These are phyloP conservation scores for Microplitis manilae DNA, from an alignment of 2,888 invertebrate species.

Conservation along the genomic window DNA sequence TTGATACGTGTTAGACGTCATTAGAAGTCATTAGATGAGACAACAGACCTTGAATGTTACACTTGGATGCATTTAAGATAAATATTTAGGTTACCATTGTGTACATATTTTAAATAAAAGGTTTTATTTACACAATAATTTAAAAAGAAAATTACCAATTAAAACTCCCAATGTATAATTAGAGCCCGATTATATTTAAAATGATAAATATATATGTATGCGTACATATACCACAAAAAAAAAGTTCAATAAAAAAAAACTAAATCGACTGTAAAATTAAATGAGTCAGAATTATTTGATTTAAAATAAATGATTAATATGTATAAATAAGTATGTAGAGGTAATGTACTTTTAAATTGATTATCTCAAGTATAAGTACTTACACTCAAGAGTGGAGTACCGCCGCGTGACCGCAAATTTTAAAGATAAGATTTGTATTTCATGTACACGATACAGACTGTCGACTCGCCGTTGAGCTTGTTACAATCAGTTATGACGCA, in stretches of 20 bases:
- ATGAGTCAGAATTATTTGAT: not conserved
- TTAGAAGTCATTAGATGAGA: slow-evolving; percentile 29
- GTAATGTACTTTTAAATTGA: not conserved
- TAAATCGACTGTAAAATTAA: not conserved
- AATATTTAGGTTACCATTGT: not conserved
- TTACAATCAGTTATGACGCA: slow-evolving; percentile 27
- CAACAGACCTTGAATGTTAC: slow-evolving; percentile 24
- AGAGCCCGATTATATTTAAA: no score
- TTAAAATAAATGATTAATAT: not conserved
- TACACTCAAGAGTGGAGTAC: not conserved
- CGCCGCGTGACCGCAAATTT: slow-evolving; percentile 13
- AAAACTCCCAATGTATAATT: no score
- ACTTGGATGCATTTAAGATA: not conserved
- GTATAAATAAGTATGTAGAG: not conserved
- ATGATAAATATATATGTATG: not conserved
- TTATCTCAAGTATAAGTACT: not conserved
- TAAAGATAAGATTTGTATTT: slow-evolving; percentile 13
- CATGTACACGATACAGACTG: not conserved
- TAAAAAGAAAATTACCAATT: no score
- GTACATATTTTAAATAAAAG: not conserved
- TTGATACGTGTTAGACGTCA: slow-evolving; percentile 12
- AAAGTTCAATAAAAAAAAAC: not conserved
- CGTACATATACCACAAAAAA: not conserved
- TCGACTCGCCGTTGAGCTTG: slow-evolving; percentile 15
- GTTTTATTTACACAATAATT: no score